A percentile compares a stretch with the other conserved stretches of the same genome.
Evolutionary conservation across 92 coral and sea anemone genomes (phyloP).

Genomic region (Epizoanthus scotinus): DNA sequence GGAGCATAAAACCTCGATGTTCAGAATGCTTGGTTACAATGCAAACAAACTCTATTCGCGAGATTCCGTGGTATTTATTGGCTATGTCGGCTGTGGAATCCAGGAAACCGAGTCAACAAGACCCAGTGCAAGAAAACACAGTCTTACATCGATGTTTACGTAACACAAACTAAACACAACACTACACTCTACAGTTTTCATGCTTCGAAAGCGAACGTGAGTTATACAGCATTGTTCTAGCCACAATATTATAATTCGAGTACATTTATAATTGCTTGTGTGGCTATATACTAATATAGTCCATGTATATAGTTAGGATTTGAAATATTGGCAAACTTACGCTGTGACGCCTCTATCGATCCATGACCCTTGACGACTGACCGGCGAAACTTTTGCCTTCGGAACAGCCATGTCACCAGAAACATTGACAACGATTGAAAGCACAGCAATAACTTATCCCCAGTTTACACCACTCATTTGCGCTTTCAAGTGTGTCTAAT

Average conservation of each 20-base stretch:
- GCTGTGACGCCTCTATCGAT: constrained; percentile 27
- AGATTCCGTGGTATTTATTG: too few species aligned
- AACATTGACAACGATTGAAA: constrained; percentile 6
- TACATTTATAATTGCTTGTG: neutral
- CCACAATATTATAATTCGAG: neutral
- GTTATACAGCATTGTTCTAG: neutral
- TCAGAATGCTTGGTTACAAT: neutral
- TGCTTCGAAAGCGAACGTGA: neutral
- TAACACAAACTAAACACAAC: neutral
- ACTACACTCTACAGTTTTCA: neutral
- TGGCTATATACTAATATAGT: too few species aligned
- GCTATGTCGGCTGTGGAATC: too few species aligned
- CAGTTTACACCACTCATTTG: neutral
- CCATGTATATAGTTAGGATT: neutral
- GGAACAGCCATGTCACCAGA: constrained; percentile 23
- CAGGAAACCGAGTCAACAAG: too few species aligned
- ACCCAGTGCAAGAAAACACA: too few species aligned
- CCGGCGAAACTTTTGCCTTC: constrained; percentile 28
- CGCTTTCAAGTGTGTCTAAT: constrained; percentile 32
- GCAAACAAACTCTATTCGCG: constrained; percentile 2
- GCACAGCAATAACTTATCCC: neutral
- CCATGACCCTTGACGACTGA: constrained; percentile 33
- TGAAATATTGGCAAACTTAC: neutral
- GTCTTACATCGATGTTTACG: neutral
- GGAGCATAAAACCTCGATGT: neutral